A percentile compares a stretch with the other conserved stretches of the same genome.
Conservation (phyloP, 2,797 vertebrate genomes). For the Dendrocincla fuliginosa region DNA sequence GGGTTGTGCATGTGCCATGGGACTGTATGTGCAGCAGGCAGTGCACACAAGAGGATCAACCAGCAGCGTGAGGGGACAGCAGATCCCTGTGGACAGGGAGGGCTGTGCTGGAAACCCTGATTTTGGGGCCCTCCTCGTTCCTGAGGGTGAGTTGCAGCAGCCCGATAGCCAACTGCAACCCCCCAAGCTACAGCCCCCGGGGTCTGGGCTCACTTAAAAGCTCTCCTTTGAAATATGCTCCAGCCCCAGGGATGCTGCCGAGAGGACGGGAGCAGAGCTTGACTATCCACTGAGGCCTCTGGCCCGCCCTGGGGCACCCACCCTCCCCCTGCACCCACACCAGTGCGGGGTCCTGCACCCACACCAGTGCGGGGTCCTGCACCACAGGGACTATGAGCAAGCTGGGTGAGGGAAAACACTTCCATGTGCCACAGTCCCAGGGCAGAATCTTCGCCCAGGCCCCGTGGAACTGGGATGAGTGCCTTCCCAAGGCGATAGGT, state of each 20-base stretch:
- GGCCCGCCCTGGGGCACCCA: not conserved
- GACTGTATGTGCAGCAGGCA: not conserved
- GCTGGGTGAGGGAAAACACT: no score
- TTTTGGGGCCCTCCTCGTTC: fast-evolving
- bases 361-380: fast-evolving
- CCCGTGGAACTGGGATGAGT: fast-evolving
- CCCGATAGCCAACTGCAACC: fast-evolving
- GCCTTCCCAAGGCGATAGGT: fast-evolving
- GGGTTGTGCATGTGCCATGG: not conserved
- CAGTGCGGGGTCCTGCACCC: fast-evolving
- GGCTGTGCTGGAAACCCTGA: no score
- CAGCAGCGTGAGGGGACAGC: not conserved
- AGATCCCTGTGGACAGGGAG: not conserved
- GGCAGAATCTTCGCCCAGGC: not conserved
- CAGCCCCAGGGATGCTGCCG: not conserved
- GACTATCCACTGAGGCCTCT: not conserved
- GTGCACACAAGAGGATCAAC: no score
- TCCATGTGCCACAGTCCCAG: fast-evolving
- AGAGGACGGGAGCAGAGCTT: not conserved
- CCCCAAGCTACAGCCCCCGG: fast-evolving
- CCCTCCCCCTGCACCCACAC: not conserved
- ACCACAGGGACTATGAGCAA: not conserved
- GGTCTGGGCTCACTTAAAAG: not conserved
- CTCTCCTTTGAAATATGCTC: not conserved
- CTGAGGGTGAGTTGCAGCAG: not conserved